Conservation (phyloP, 30 jellyfish, hydroid and myxozoan genomes). For the Sanderia malayensis region DNA sequence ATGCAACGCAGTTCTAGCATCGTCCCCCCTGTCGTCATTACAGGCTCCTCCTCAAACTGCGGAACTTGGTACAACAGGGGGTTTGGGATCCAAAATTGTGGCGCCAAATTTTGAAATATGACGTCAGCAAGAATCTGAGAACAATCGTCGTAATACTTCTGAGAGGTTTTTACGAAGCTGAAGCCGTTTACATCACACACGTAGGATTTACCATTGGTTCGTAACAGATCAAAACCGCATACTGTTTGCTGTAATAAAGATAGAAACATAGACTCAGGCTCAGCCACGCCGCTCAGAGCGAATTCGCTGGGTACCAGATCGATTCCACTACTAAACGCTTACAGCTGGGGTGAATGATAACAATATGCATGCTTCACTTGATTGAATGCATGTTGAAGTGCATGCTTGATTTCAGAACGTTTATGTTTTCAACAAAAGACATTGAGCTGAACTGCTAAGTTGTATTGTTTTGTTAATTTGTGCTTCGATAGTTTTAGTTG, state of each 20-base stretch:
- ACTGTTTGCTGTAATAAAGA: conserved; percentile 91
- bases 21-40: conserved; percentile 68
- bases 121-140: conserved; percentile 92
- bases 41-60: conserved; percentile 75
- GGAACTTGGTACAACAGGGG: conserved; percentile 61
- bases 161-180: conserved; percentile 97
- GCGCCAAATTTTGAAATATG: conserved; percentile 88
- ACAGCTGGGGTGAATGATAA: too few relatives aligned
- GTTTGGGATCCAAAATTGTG: conserved; percentile 97
- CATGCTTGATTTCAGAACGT: too few relatives aligned
- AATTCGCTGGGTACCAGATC: too few relatives aligned
- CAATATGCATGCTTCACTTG: too few relatives aligned
- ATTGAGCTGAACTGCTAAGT: too few relatives aligned
- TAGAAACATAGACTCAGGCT: too few relatives aligned
- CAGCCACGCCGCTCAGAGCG: too few relatives aligned
- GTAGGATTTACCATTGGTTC: conserved; percentile 88
- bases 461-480: too few relatives aligned
- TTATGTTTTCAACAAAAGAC: too few relatives aligned
- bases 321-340: too few relatives aligned
- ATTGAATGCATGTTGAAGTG: too few relatives aligned
- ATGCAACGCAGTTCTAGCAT: conserved; percentile 97
- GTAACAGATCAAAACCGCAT: conserved; percentile 95
- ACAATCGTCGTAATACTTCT: conserved; percentile 96
- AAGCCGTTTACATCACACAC: conserved; percentile 99
- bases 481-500: too few relatives aligned